Conservation (phyloP, 2,888 invertebrate species). For the Drosophila rubida region DNA sequence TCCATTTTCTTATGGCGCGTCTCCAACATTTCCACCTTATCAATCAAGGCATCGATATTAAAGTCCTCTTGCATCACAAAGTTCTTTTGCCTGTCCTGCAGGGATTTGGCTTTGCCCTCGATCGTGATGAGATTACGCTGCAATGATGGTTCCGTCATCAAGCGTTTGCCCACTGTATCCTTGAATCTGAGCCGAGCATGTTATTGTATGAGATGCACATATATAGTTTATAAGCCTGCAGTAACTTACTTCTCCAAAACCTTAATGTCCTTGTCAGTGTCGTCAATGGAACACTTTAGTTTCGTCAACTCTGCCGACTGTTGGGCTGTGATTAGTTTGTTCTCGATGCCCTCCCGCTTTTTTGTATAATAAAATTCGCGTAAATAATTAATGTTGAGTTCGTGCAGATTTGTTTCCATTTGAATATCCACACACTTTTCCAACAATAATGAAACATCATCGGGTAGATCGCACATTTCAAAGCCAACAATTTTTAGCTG, state of each 20-base stretch:
- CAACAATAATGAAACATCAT: slow-evolving; percentile 68
- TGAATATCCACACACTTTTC: slow-evolving; percentile 77
- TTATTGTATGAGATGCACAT: background rate
- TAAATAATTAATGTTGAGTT: slow-evolving; percentile 67
- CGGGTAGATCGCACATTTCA: slow-evolving; percentile 79
- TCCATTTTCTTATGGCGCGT: slow-evolving; percentile 46
- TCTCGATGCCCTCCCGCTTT: slow-evolving; percentile 73
- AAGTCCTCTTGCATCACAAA: slow-evolving; percentile 69
- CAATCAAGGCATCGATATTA: slow-evolving; percentile 77
- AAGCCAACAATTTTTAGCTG: slow-evolving; percentile 75
- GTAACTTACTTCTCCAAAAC: slow-evolving; percentile 71
- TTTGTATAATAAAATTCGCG: slow-evolving; percentile 74
- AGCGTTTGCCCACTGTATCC: slow-evolving; percentile 53
- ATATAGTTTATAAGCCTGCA: background rate
- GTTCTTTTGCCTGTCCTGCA: slow-evolving; percentile 65
- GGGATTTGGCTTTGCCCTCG: slow-evolving; percentile 63
- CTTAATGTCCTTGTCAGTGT: slow-evolving; percentile 61
- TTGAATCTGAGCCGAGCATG: slow-evolving; percentile 4
- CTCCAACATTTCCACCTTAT: slow-evolving; percentile 72
- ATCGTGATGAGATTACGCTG: slow-evolving; percentile 61
- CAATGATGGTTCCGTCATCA: slow-evolving; percentile 66
- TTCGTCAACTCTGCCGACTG: slow-evolving; percentile 64
- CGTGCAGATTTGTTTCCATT: slow-evolving; percentile 67
- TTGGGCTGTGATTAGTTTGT: slow-evolving; percentile 45
- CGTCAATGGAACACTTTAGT: slow-evolving; percentile 61